Conservation (phyloP, 2,113 vertebrate species). For the Cinclus cinclus region DNA sequence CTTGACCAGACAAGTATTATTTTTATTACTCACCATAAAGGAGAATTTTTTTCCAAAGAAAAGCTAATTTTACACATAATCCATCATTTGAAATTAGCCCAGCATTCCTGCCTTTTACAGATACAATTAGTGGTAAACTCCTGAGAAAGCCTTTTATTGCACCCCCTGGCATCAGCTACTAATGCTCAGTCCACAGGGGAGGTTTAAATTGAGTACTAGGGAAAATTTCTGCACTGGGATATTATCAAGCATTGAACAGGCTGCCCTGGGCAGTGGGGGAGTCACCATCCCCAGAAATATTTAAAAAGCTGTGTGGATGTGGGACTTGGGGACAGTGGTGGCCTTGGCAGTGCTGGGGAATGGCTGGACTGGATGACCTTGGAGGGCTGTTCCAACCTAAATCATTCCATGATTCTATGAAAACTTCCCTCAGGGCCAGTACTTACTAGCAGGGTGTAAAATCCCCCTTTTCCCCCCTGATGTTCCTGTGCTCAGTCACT, state of each 20-base stretch:
- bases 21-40: not conserved
- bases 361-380: too few relatives aligned
- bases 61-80: conserved; percentile 1
- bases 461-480: not conserved
- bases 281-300: not conserved
- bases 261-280: not conserved
- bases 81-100: not conserved
- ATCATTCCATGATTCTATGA: too few relatives aligned
- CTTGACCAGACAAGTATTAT: not conserved
- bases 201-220: not conserved
- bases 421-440: not conserved
- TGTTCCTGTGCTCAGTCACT: not conserved
- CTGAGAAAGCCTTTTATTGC: not conserved
- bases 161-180: not conserved
- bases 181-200: not conserved
- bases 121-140: not conserved
- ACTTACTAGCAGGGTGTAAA: not conserved
- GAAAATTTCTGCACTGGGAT: not conserved
- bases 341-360: not conserved
- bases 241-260: not conserved
- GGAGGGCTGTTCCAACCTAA: not conserved
- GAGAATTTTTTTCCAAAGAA: not conserved
- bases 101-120: not conserved
- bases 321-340: not conserved
- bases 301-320: not conserved